These are phyloP conservation scores for Archips crataeganus DNA, from an alignment of 2,888 invertebrate genomes.

Conservation along the genomic window DNA sequence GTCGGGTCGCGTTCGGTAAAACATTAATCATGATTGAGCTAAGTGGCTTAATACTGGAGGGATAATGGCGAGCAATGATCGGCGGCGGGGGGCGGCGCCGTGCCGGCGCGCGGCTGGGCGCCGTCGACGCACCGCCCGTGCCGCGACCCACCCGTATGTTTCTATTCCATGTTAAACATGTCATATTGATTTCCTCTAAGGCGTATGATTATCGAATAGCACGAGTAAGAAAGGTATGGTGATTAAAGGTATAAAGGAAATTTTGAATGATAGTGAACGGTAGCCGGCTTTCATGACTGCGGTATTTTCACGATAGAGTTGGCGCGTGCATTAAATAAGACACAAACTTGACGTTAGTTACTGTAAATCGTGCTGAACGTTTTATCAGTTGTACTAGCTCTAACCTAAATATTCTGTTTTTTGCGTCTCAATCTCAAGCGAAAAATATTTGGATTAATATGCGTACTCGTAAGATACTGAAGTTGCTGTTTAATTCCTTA, in stretches of 20 bases:
- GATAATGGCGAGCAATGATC: conserved; percentile 84
- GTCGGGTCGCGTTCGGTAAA: conserved; percentile 81
- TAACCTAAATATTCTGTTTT: too few species aligned
- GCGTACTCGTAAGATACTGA: too few species aligned
- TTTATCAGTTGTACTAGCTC: too few species aligned
- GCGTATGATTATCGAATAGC: background rate
- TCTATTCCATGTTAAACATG: conserved; percentile 24
- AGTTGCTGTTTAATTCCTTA: background rate
- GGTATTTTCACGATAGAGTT: too few species aligned
- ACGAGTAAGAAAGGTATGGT: background rate
- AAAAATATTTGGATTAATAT: too few species aligned
- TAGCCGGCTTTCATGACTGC: background rate
- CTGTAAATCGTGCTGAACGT: too few species aligned
- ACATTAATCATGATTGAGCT: conserved; percentile 87
- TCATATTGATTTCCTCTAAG: conserved; percentile 27
- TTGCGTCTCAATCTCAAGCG: too few species aligned
- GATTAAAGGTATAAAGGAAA: background rate
- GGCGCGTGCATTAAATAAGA: too few species aligned
- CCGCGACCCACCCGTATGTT: conserved; percentile 40
- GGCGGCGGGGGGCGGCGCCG: conserved; percentile 82
- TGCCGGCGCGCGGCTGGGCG: conserved; percentile 71
- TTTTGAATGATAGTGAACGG: background rate
- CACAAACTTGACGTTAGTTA: too few species aligned
- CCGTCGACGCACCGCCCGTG: conserved; percentile 61
- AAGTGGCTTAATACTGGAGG: conserved; percentile 86